Evolutionary conservation across 23 tunicate genomes (phyloP), one percentile per base, ranked within the genome.

Genomic region (Trididemnum nubilum): DNA sequence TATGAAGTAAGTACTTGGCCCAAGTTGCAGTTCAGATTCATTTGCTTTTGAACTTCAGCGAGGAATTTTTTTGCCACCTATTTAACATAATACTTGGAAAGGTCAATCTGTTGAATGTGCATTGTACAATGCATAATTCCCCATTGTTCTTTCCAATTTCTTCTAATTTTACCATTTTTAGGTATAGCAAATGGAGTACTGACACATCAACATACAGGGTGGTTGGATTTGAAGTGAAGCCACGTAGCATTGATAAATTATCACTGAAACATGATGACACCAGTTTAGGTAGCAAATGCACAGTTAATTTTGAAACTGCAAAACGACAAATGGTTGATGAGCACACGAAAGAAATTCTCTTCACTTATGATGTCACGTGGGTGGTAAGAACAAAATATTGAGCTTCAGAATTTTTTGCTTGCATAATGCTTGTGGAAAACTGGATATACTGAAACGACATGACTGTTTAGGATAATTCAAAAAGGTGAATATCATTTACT

Each of bases 171-270:
- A 7, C n/a, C n/a, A 12, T 61, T 12, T 24, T 15, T 71, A 96
- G 96, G 37, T 96, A 92, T 76, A 96, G 87, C 85, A 80, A 84
- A 38, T n/a, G 31, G 34, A 44, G 67, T 22, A 28, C 36, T 0
- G 73, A 67, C 7, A 97, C 83, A 21, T 75, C 28, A 15, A 65
- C 89, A 19, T 96, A 88, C 54, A 83, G 99, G 40, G 91, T 96
- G 0, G 99, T 96, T 80, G 99, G 97, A 0, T 96, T 96, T 64
- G 99, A 96, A 58, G 99, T 96, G 22, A 32, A 52, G 9, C 99
- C 99, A 2, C 66, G 36, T 3, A 85, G 90, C 50, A 64, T 88
- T 31, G 90, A 85, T 38, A 51, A 36, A 30, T 33, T 9, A 5
- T 67, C 74, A 3, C 22, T 30, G 9, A n/a, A 33, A 7, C 38